Evolutionary conservation across 1,140 invertebrate genomes (phyloP).

Genomic region (Planococcus citri): DNA sequence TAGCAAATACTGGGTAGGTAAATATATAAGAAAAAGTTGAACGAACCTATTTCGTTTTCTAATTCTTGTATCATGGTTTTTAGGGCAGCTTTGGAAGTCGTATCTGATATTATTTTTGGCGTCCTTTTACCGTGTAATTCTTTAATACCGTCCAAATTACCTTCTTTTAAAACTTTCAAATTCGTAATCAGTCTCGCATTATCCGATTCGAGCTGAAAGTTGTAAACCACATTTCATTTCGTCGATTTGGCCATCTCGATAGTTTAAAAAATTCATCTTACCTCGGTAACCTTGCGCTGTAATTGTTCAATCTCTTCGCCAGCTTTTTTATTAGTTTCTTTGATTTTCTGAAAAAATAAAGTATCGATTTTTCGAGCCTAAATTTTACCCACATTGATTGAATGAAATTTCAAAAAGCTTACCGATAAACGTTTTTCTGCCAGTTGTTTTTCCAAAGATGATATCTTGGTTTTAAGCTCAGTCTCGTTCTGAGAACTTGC

Average conservation of each 20-base stretch:
- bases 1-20: no score
- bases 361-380: neutral
- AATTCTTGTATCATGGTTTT: conserved; percentile 65
- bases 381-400: no score
- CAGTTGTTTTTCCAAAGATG: conserved; percentile 48
- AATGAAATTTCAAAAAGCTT: neutral
- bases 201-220: conserved; percentile 42
- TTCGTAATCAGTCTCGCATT: conserved; percentile 43
- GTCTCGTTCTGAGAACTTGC: conserved; percentile 21
- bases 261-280: neutral
- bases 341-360: neutral
- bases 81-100: conserved; percentile 54
- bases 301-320: neutral
- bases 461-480: conserved; percentile 44
- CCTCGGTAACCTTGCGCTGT: neutral
- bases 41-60: conserved; percentile 58
- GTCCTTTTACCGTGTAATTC: conserved; percentile 46
- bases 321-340: neutral
- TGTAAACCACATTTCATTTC: neutral
- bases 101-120: conserved; percentile 53
- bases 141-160: conserved; percentile 37
- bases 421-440: conserved; percentile 38
- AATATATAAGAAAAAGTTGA: neutral
- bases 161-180: conserved; percentile 47
- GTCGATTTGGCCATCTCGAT: no score